Conservation (phyloP, 2,888 invertebrate species). For the Stegana nigrithorax region DNA sequence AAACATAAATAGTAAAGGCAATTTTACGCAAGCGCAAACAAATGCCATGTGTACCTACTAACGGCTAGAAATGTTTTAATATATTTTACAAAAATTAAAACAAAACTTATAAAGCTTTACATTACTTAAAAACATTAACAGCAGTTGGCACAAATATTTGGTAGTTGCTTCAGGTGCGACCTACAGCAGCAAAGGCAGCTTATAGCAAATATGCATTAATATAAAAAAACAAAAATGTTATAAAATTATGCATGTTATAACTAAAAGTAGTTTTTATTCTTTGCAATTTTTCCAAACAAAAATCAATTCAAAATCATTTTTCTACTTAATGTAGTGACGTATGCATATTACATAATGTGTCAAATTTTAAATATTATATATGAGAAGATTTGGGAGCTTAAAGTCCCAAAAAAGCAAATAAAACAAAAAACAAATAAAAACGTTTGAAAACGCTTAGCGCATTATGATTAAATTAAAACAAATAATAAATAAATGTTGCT, state of each 20-base stretch:
- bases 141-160: too few species aligned
- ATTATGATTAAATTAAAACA: background rate
- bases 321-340: too few species aligned
- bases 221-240: too few species aligned
- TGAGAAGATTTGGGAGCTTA: background rate
- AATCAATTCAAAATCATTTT: too few species aligned
- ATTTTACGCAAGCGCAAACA: background rate
- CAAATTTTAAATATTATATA: conserved; percentile 55
- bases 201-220: too few species aligned
- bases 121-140: background rate
- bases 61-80: conserved; percentile 6
- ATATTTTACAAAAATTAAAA: conserved; percentile 13
- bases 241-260: too few species aligned
- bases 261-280: too few species aligned
- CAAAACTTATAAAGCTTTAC: background rate
- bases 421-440: conserved; percentile 23
- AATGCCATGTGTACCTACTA: conserved; percentile 56
- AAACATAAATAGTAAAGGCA: background rate
- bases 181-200: too few species aligned
- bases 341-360: conserved; percentile 47
- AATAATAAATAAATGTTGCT: conserved; percentile 1
- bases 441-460: too few species aligned
- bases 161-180: too few species aligned
- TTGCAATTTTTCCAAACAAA: too few species aligned
- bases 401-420: background rate